Conservation (phyloP, 2,888 invertebrate genomes). For the Aphidoletes aphidimyza region DNA sequence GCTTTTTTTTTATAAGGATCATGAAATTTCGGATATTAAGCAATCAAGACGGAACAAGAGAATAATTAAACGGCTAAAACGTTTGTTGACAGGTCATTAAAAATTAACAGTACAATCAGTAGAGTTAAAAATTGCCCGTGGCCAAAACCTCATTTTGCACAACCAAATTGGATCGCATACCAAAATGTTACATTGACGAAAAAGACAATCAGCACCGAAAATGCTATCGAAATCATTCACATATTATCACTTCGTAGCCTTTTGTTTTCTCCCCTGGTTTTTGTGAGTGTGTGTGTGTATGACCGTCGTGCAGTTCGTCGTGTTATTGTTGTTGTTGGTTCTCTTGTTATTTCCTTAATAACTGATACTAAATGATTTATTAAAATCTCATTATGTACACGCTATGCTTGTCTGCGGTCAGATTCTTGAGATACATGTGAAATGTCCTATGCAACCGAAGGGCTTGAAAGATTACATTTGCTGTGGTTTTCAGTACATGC, state of each 20-base stretch:
- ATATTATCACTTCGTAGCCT: constrained; percentile 51
- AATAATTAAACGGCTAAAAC: constrained; percentile 44
- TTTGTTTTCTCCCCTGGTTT: background rate
- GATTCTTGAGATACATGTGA: constrained; percentile 6
- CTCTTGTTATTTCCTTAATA: constrained; percentile 33
- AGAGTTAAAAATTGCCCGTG: background rate
- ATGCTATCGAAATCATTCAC: constrained; percentile 47
- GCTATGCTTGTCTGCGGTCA: constrained; percentile 31
- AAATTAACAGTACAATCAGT: constrained; percentile 50
- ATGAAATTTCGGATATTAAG: background rate
- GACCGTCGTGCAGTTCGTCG: background rate
- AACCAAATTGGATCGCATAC: background rate
- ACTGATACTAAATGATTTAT: constrained; percentile 53
- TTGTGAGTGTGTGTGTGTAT: background rate
- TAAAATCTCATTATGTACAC: constrained; percentile 50
- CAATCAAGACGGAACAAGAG: background rate
- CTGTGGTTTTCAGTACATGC: background rate
- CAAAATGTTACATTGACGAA: background rate
- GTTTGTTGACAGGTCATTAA: constrained; percentile 47
- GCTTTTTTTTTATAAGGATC: background rate
- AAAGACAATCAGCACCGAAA: background rate
- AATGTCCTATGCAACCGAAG: background rate
- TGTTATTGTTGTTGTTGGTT: background rate
- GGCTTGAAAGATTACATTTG: constrained; percentile 46
- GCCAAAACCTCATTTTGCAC: constrained; percentile 24